These are phyloP conservation scores for Silurus asotus DNA, from an alignment of 2,113 vertebrate species.

Conservation along the genomic window DNA sequence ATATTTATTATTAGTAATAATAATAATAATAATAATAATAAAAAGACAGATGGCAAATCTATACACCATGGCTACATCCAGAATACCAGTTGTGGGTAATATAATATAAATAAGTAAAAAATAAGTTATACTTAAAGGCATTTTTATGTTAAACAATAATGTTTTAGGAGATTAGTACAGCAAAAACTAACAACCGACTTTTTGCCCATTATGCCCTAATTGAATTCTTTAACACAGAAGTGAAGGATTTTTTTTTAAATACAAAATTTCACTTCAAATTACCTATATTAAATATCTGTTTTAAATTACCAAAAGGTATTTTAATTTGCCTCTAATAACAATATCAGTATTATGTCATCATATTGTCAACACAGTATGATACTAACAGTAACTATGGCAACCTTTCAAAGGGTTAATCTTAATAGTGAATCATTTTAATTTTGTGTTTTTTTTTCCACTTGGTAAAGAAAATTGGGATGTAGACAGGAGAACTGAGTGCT, in stretches of 20 bases:
- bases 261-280: not conserved
- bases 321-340: not conserved
- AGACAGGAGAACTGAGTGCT: not conserved
- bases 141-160: not conserved
- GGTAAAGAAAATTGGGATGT: not conserved
- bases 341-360: not conserved
- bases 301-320: not conserved
- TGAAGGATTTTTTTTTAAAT: not conserved
- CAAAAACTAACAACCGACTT: not conserved
- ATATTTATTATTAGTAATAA: not conserved
- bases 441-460: not conserved
- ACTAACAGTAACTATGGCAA: conserved; percentile 1
- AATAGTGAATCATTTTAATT: not conserved
- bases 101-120: not conserved
- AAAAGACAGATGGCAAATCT: too few relatives aligned
- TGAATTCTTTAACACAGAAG: not conserved
- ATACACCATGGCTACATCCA: not conserved
- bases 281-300: not conserved
- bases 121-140: not conserved
- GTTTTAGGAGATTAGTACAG: not conserved
- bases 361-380: not conserved
- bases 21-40: not conserved
- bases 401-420: not conserved
- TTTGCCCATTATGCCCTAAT: not conserved
- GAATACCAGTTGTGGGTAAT: not conserved